A percentile compares a stretch with the other conserved stretches of the same genome.
These are phyloP conservation scores for Synergus gifuensis DNA, from an alignment of 2,888 invertebrate genomes.

Conservation along the genomic window DNA sequence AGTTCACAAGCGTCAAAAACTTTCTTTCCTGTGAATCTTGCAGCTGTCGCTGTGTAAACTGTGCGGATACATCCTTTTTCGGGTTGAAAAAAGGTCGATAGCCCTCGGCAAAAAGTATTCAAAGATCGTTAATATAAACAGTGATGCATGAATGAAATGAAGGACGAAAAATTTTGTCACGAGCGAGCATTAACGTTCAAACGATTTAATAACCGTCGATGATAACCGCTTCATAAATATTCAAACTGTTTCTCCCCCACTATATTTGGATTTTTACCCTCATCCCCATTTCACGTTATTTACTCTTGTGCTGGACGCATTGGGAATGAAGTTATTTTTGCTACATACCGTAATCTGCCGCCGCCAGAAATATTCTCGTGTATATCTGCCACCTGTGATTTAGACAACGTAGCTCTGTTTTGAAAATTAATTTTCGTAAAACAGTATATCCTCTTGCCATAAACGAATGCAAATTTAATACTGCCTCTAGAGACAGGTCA, in stretches of 20 bases:
- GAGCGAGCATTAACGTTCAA: constrained; percentile 35
- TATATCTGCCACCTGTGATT: constrained; percentile 14
- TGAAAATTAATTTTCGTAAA: constrained; percentile 34
- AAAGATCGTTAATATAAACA: constrained; percentile 29
- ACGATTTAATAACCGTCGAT: constrained; percentile 43
- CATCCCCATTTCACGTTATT: neutral
- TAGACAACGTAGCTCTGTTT: constrained; percentile 21
- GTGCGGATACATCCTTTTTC: neutral
- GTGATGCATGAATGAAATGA: constrained; percentile 35
- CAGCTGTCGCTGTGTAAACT: constrained; percentile 36
- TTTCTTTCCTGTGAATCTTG: constrained; percentile 4
- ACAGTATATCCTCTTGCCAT: neutral
- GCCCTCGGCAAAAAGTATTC: constrained; percentile 22
- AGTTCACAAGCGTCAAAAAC: constrained; percentile 13
- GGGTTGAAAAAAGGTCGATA: constrained; percentile 10
- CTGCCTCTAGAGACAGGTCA: neutral
- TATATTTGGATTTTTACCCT: neutral
- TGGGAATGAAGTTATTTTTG: constrained; percentile 25
- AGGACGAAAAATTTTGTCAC: constrained; percentile 31
- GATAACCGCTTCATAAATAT: constrained; percentile 44
- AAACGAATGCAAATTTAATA: constrained; percentile 13
- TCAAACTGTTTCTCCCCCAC: constrained; percentile 20
- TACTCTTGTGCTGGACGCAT: neutral
- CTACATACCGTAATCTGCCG: constrained; percentile 6
- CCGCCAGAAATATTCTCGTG: neutral